Base-by-base conservation (phyloP, 2,797 vertebrate genomes). In the Diplodus sargus region DNA sequence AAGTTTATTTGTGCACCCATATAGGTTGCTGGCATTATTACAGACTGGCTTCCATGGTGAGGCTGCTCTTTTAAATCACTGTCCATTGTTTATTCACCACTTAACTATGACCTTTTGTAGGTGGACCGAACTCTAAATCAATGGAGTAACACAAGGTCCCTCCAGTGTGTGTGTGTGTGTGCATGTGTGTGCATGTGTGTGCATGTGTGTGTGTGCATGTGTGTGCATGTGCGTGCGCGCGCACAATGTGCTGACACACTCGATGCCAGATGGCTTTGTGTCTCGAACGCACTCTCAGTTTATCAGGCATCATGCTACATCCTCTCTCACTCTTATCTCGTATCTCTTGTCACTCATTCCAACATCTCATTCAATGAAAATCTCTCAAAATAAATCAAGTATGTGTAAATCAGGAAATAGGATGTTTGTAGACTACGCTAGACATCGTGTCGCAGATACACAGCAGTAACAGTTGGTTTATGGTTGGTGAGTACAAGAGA, bases 91-190 rank as follows among this genome's bases (percentile, higher is more conserved):
- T 83, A 64, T 81, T 85, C 67, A 61, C 49, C 61, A 80, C 83
- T 89, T 79, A 70, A 71, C 25, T 64, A 15, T 89, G 81, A 86
- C 81, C 87, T 90, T 90, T 87, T 58, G 66, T 77, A 49, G 76
- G 79, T 61, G 13, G 51, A 65, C 64, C 22, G 28, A 83, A 76
- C 78, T 81, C 60, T n/a, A 48, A 87, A 89, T 90, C 84, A 85
- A 64, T 84, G 47, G n/a, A 62, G 53, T 43, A 66, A 69, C 51
- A 63, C 73, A 77, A 84, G 76, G 78, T 78, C 63, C 64, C 49
- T 77, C 14, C 8, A 14, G 42, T 78, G 5, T 77, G n/a, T 75
- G 62, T 68, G 57, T 45, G 17, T 70, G 45, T 54, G 25, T 65
- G 25, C n/a, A n/a, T n/a, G 42, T 78, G 5, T 77, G n/a, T 75